A percentile compares a stretch with the other conserved stretches of the same genome.
Conservation (phyloP, 2,797 vertebrate genomes). For the Crossoptilon crossoptilon region DNA sequence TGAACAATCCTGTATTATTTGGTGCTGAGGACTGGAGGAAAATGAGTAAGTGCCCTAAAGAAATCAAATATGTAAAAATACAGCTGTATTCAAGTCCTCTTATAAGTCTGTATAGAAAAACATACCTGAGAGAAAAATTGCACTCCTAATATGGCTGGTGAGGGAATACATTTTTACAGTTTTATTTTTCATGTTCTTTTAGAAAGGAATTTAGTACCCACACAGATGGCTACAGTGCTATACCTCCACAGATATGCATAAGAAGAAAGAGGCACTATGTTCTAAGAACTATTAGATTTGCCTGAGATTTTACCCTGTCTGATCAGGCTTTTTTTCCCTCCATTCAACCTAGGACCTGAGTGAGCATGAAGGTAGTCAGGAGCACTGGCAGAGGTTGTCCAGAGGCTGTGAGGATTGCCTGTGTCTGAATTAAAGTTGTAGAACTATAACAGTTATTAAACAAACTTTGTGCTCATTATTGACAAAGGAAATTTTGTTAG, state of each 20-base stretch:
- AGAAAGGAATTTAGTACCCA: not conserved
- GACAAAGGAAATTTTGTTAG: not conserved
- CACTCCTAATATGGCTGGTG: not conserved
- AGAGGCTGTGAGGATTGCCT: not conserved
- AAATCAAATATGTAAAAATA: not conserved
- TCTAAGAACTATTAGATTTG: not conserved
- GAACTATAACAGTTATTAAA: not conserved
- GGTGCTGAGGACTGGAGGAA: not conserved
- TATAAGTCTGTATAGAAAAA: not conserved
- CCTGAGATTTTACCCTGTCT: not conserved
- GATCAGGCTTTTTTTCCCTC: not conserved
- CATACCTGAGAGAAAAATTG: not conserved
- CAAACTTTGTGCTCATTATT: not conserved
- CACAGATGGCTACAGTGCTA: not conserved
- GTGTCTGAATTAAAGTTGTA: not conserved
- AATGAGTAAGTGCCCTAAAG: not conserved
- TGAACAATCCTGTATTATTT: not conserved
- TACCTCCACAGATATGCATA: not conserved
- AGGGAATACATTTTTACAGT: not conserved
- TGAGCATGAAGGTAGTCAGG: not conserved
- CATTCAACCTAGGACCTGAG: not conserved
- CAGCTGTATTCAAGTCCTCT: not conserved
- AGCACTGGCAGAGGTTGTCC: not conserved
- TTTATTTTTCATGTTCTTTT: not conserved
- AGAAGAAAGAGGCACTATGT: not conserved